A percentile compares a stretch with the other conserved stretches of the same genome.
Conservation (phyloP, 1,140 invertebrate genomes). For the Ips typographus region DNA sequence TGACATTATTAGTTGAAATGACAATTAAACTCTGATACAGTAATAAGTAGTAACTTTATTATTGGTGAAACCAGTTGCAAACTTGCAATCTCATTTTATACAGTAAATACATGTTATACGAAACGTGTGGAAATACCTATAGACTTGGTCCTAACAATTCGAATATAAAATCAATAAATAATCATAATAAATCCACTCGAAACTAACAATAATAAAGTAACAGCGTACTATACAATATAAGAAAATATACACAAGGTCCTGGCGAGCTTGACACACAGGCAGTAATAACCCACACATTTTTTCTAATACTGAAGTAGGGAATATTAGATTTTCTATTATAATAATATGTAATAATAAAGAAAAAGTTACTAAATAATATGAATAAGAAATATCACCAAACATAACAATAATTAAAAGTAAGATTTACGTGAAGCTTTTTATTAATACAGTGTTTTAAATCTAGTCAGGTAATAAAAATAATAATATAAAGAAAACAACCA, state of each 20-base stretch:
- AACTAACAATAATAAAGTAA: constrained; percentile 29
- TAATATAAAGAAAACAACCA: no score
- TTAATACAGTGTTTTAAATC: no score
- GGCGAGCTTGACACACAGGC: no score
- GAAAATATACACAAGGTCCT: constrained; percentile 36
- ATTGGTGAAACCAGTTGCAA: constrained; percentile 32
- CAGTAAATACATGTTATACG: constrained; percentile 43
- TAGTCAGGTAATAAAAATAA: no score
- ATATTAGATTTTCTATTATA: constrained; percentile 1
- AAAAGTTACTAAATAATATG: no score
- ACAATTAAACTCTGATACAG: constrained; percentile 8
- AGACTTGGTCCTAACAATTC: constrained; percentile 46
- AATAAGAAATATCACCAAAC: no score
- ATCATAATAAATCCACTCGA: constrained; percentile 30
- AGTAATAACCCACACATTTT: constrained; percentile 23
- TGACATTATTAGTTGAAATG: not conserved
- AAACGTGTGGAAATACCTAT: constrained; percentile 46
- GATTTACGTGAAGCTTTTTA: no score
- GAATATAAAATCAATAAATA: constrained; percentile 41
- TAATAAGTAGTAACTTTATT: constrained; percentile 35
- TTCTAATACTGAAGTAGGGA: constrained; percentile 42
- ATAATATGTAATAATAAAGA: no score
- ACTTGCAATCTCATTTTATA: constrained; percentile 38
- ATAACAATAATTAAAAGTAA: no score
- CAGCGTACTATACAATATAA: constrained; percentile 24